Evolutionary conservation across 2,888 invertebrate species (phyloP).

Genomic region (Phymatocera aterrima): DNA sequence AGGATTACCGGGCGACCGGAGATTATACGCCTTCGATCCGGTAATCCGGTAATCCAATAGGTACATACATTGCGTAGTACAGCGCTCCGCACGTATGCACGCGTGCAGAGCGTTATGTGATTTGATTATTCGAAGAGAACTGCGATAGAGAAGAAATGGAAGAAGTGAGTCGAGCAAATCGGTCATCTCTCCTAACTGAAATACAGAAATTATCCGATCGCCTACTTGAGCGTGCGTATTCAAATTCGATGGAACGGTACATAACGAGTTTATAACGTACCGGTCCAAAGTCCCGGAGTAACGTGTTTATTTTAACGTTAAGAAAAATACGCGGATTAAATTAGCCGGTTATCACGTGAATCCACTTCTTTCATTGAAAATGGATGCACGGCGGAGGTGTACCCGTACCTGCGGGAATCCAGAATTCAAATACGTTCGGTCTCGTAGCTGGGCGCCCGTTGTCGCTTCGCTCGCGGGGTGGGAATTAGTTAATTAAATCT

Average conservation of each 20-base stretch:
- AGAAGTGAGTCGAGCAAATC: not conserved
- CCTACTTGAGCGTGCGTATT: constrained; percentile 26
- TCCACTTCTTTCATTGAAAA: constrained; percentile 20
- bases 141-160: not conserved
- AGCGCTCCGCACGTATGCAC: not conserved
- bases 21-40: constrained; percentile 37
- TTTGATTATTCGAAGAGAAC: not conserved
- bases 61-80: constrained; percentile 3
- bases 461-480: not conserved
- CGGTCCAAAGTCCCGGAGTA: constrained; percentile 28
- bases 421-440: not conserved
- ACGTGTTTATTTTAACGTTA: constrained; percentile 20
- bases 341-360: constrained; percentile 11
- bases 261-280: constrained; percentile 40
- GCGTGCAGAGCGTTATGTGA: not conserved
- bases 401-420: not conserved
- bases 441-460: constrained; percentile 14
- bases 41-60: constrained; percentile 31
- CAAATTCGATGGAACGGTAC: constrained; percentile 37
- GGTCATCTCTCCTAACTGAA: not conserved
- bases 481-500: constrained; percentile 12
- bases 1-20: constrained; percentile 59
- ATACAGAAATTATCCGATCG: constrained; percentile 18
- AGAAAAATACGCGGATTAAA: constrained; percentile 10
- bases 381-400: constrained; percentile 14